Conservation (phyloP, 1,140 invertebrate species). For the Trachelipus rathkii region DNA sequence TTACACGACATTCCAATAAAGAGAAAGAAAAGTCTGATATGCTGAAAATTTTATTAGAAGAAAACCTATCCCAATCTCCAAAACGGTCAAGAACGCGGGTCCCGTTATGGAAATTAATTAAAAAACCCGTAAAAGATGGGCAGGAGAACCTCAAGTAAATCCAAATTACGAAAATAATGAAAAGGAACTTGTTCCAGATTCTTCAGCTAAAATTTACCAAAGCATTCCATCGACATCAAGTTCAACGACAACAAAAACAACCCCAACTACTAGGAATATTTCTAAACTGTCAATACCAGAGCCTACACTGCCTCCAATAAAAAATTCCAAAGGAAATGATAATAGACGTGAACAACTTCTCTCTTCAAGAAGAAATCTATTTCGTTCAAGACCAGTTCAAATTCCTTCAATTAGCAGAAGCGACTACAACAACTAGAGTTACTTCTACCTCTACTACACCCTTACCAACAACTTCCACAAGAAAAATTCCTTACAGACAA, state of each 20-base stretch:
- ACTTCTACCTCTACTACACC: not conserved
- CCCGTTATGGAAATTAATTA: conserved; percentile 1
- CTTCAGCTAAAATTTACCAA: not conserved
- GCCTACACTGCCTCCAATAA: not conserved
- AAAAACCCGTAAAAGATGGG: not conserved
- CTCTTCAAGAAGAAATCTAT: not conserved
- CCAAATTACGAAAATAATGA: no score
- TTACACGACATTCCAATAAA: not conserved
- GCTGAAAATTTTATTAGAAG: not conserved
- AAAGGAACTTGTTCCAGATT: no score
- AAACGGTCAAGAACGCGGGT: not conserved
- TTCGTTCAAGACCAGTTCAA: not conserved
- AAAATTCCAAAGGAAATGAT: not conserved
- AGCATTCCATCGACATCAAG: not conserved
- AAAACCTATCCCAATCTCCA: not conserved
- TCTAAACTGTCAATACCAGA: not conserved
- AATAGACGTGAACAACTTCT: not conserved
- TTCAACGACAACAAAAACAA: not conserved
- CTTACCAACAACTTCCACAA: not conserved
- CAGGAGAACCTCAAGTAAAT: not conserved
- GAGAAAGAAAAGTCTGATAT: not conserved
- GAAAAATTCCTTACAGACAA: not conserved
- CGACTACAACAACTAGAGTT: not conserved
- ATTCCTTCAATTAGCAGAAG: not conserved
- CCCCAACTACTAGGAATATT: no score